Conservation (phyloP, 2,797 vertebrate species). For the Tangara arthus region DNA sequence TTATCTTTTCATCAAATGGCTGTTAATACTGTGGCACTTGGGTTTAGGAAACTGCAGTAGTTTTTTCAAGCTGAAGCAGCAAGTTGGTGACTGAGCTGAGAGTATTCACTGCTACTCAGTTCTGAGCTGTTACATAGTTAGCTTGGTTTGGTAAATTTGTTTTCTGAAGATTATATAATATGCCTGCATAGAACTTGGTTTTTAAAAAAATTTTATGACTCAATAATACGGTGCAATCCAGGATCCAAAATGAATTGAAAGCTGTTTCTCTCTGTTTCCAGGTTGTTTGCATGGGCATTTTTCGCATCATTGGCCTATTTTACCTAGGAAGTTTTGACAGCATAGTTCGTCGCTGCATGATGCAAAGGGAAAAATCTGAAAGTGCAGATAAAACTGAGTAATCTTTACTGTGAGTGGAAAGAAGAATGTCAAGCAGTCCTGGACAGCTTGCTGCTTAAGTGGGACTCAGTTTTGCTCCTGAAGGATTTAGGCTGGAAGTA, state of each 20-base stretch:
- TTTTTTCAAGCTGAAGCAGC: not conserved
- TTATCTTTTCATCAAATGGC: not conserved
- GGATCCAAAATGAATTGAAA: not conserved
- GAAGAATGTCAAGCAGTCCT: slow-evolving; percentile 43
- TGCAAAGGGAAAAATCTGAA: slow-evolving; percentile 88
- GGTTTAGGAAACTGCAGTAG: not conserved
- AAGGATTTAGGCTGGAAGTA: slow-evolving; percentile 51
- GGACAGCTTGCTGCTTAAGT: slow-evolving; percentile 70
- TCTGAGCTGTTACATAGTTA: not conserved
- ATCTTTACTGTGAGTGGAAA: slow-evolving; percentile 31
- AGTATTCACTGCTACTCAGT: not conserved
- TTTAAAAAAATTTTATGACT: not conserved
- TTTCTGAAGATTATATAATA: not conserved
- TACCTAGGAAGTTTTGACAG: slow-evolving; percentile 97
- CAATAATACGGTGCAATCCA: not conserved
- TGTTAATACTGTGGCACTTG: not conserved
- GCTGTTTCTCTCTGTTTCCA: slow-evolving; percentile 62
- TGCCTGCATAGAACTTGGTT: not conserved
- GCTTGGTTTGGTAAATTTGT: not conserved
- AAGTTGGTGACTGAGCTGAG: not conserved
- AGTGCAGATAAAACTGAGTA: slow-evolving; percentile 87
- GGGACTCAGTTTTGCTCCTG: slow-evolving; percentile 51
- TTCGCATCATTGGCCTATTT: slow-evolving; percentile 92
- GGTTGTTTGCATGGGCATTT: slow-evolving; percentile 96
- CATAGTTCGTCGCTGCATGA: slow-evolving; percentile 97